Base-by-base conservation (phyloP, 92 coral and sea anemone genomes). In the Actinostola sp. region DNA sequence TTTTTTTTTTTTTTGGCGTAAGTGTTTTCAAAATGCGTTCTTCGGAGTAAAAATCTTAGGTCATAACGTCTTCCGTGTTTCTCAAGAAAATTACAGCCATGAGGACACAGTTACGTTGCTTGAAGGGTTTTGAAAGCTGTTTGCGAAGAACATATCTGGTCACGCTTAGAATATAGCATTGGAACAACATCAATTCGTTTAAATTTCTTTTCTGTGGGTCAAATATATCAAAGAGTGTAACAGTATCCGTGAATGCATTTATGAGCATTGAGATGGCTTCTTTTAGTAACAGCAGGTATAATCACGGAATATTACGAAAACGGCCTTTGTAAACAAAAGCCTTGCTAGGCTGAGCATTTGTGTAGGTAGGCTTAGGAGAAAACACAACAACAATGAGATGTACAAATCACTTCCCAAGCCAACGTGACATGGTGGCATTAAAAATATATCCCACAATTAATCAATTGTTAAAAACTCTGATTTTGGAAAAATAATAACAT, bases 111-210 rank as follows among this genome's bases (percentile, higher is more conserved):
- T 34, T 61, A 61, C 38, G 33, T 24, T 17, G 48, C 45, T 61
- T 34, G 38, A 61, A 61, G 64, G 64, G 64, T 39, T 59, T 59
- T 28, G 30, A 59, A 16, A 31, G 44, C 64, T 59, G 64, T 59
- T 59, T 59, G 31, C 33, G 31, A n/a, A n/a, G n/a, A n/a, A n/a
- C n/a, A n/a, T n/a, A n/a, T n/a, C 8, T 43, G 48, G 66, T 61
- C 66, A 61, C 66, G 66, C 66, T 61, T 26, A 35, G 20, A 61
- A 61, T n/a, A n/a, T n/a, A n/a, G n/a, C n/a, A 61, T 35, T 0
- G n/a, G 3, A 19, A 44, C 26, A 26, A 35, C 20, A 19, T 6
- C 2, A 14, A 17, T 8, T 34, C 8, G 27, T 35, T 31, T n/a
- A 20, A 61, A 16, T 23, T 61, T 6, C 29, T 17, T 31, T 34